These are phyloP conservation scores for Crotalus viridis DNA, from an alignment of 2,113 vertebrate species.

Conservation along the genomic window DNA sequence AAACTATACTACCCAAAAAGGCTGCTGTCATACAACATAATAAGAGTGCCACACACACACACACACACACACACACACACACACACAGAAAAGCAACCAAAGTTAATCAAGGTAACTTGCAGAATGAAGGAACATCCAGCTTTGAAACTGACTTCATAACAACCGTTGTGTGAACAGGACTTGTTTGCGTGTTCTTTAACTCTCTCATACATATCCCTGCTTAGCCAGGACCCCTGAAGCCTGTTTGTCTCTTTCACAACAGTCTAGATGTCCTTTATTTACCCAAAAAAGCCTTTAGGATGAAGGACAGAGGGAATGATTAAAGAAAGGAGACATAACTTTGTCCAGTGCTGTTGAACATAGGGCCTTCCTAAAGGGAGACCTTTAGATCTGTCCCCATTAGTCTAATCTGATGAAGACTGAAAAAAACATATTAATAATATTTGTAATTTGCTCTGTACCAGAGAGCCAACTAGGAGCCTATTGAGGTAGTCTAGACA, in stretches of 20 bases:
- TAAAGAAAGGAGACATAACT: neutral
- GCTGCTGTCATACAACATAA: neutral
- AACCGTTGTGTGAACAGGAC: neutral
- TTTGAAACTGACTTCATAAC: neutral
- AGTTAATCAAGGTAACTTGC: neutral
- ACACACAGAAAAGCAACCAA: neutral
- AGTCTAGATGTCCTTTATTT: neutral
- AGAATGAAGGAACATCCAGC: neutral
- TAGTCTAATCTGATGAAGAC: neutral
- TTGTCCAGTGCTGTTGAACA: neutral
- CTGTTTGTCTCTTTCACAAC: neutral
- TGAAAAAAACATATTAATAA: neutral
- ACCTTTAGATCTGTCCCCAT: neutral
- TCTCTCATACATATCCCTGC: neutral
- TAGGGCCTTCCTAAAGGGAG: neutral
- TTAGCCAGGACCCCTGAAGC: neutral
- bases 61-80: neutral
- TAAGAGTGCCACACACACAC: neutral
- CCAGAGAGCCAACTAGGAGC: neutral
- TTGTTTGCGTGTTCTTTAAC: neutral
- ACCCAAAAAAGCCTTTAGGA: neutral
- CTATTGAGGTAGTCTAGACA: neutral
- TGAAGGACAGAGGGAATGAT: neutral
- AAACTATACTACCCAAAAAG: neutral
- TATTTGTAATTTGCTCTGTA: neutral